Base-by-base conservation (phyloP, 92 coral and sea anemone genomes). In the Metridium senile region DNA sequence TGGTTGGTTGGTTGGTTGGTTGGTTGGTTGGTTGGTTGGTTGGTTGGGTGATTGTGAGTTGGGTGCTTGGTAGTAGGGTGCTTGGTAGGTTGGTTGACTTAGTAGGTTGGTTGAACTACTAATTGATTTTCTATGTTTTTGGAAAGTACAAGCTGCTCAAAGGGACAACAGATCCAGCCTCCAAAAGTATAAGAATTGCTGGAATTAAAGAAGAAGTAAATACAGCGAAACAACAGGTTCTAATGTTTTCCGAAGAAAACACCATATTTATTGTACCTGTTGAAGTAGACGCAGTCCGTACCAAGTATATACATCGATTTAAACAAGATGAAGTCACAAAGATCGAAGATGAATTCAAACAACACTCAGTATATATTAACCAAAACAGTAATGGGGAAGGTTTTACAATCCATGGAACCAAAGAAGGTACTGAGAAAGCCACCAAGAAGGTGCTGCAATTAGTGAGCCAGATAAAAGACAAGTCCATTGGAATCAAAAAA, bases 231-330 rank as follows among this genome's bases (percentile, higher is more conserved):
- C 22, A 29, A 59, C 33, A 32, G n/a, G 53, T 93, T 6, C 68
- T 74, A 25, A 31, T 56, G n/a, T 93, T 93, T 73, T 70, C 89
- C 31, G 81, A 65, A 56, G 82, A 84, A 65, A 93, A 93, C 58
- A 87, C 94, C 43, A 84, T 93, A 39, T 58, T 87, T 16, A 70
- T 21, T 11, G 26, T 84, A 58, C 31, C 22, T 0, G 72, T 89
- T 16, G 29, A 22, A 1, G 21, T 88, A 23, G 27, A 71, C n/a
- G 49, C 30, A n/a, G 98, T 90, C 31, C 66, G 79, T 22, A 70
- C 74, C 10, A 63, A 46, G 25, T 87, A 86, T 59, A 53, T 93
- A 21, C 39, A 51, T 26, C 74, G 56, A 45, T 76, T 74, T 70
- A 64, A 77, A 33, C 62, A 53, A 54, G 75, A 75, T 23, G 76